These are phyloP conservation scores for Cataglyphis rosenhaueri DNA, from an alignment of 2,888 invertebrate genomes.

Conservation along the genomic window DNA sequence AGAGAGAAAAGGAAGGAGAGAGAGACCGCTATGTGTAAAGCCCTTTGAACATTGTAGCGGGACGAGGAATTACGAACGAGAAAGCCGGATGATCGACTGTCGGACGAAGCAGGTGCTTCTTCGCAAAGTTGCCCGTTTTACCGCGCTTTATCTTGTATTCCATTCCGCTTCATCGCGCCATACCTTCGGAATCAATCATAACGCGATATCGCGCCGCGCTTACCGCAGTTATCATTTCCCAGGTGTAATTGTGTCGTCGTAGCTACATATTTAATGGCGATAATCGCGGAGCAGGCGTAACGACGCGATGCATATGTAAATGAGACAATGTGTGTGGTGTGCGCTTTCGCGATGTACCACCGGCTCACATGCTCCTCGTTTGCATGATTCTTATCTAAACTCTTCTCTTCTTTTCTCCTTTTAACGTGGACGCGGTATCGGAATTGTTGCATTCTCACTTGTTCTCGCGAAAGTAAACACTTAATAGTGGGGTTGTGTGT, in stretches of 20 bases:
- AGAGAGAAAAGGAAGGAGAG: not conserved
- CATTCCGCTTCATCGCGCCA: constrained; percentile 28
- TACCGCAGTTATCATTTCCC: constrained; percentile 25
- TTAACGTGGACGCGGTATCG: not conserved
- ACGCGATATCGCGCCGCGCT: constrained; percentile 27
- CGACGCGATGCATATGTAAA: not conserved
- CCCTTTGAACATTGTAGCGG: constrained; percentile 47
- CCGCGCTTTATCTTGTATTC: constrained; percentile 44
- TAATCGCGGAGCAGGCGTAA: constrained; percentile 18
- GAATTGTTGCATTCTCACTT: not conserved
- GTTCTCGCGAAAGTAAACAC: not conserved
- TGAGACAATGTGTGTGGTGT: not conserved
- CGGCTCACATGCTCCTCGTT: not conserved
- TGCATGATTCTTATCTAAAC: not conserved
- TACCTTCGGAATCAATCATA: constrained; percentile 36
- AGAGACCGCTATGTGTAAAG: constrained; percentile 33
- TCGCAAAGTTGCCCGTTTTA: constrained; percentile 33
- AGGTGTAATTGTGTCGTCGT: constrained; percentile 42
- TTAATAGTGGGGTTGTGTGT: not conserved
- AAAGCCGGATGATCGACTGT: constrained; percentile 45
- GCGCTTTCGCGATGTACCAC: not conserved
- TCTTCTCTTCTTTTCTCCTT: not conserved
- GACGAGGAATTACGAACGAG: constrained; percentile 45
- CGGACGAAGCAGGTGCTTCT: constrained; percentile 46
- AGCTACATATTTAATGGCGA: constrained; percentile 38